A percentile compares a stretch with the other conserved stretches of the same genome.
These are phyloP conservation scores for Podilymbus podiceps DNA, from an alignment of 2,113 vertebrate species.

Conservation along the genomic window DNA sequence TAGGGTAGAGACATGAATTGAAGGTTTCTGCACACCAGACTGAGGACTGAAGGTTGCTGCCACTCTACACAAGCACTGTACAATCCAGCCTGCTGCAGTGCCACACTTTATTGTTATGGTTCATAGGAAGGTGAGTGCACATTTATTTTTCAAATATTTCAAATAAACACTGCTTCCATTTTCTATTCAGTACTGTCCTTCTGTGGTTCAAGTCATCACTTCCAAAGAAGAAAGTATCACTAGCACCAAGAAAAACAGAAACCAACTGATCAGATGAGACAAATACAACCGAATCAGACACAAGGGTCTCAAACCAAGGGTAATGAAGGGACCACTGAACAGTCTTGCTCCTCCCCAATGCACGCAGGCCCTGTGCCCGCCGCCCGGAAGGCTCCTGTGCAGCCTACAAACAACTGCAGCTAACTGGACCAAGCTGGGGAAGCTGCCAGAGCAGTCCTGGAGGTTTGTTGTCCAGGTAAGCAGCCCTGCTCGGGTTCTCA, in stretches of 20 bases:
- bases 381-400: background rate
- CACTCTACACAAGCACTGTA: background rate
- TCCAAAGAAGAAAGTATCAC: background rate
- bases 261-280: background rate
- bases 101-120: background rate
- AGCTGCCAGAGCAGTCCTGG: background rate
- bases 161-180: background rate
- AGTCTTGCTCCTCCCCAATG: background rate
- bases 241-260: background rate
- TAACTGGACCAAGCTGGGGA: too few species aligned
- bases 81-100: background rate
- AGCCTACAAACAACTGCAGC: fast-evolving
- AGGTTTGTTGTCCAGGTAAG: background rate
- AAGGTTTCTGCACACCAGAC: background rate
- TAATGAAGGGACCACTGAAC: background rate
- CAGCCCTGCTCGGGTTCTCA: background rate
- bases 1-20: fast-evolving
- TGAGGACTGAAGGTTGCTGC: background rate
- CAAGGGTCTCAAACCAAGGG: background rate
- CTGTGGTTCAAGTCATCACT: background rate
- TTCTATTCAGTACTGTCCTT: background rate
- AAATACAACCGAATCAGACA: background rate
- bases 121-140: background rate
- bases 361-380: background rate
- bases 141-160: background rate